Percentiles rank a stretch among this genome's conserved stretches.
phyloP scores from a whole-genome alignment of 2,113 vertebrate genomes.

The Pimephales promelas region DNA sequence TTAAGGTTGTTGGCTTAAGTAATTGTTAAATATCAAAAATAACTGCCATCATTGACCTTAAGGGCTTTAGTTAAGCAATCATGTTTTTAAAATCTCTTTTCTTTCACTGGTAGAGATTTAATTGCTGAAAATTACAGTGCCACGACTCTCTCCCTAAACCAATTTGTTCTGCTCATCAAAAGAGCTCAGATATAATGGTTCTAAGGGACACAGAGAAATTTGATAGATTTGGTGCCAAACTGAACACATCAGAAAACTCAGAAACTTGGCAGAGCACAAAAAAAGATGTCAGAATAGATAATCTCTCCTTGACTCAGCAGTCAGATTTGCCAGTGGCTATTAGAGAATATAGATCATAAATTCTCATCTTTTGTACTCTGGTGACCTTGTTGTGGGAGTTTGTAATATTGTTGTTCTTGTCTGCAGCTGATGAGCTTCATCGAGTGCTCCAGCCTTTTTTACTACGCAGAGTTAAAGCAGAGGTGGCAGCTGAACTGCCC shows the following conservation, averaged over 20 bases:
- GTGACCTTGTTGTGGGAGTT: neutral
- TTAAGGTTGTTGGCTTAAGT: neutral
- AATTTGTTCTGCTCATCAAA: neutral
- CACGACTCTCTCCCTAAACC: too few relatives aligned
- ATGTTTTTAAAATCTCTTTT: neutral
- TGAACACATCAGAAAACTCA: neutral
- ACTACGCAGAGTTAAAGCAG: constrained; percentile 87
- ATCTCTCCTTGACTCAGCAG: neutral
- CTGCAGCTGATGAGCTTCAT: constrained; percentile 83
- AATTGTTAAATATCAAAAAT: constrained; percentile 1
- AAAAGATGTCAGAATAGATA: neutral
- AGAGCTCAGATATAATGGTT: neutral
- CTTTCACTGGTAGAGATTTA: neutral
- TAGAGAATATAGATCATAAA: neutral
- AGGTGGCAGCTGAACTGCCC: constrained; percentile 87
- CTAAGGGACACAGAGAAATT: neutral
- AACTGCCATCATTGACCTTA: neutral
- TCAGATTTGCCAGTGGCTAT: neutral
- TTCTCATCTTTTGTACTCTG: neutral
- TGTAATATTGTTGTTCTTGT: neutral
- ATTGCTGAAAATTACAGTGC: neutral
- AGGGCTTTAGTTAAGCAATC: neutral
- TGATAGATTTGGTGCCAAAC: neutral
- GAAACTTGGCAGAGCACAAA: neutral
- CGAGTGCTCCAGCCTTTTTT: constrained; percentile 86